These are phyloP conservation scores for Meteorus cinctellus DNA, from an alignment of 2,888 invertebrate species.

Conservation along the genomic window DNA sequence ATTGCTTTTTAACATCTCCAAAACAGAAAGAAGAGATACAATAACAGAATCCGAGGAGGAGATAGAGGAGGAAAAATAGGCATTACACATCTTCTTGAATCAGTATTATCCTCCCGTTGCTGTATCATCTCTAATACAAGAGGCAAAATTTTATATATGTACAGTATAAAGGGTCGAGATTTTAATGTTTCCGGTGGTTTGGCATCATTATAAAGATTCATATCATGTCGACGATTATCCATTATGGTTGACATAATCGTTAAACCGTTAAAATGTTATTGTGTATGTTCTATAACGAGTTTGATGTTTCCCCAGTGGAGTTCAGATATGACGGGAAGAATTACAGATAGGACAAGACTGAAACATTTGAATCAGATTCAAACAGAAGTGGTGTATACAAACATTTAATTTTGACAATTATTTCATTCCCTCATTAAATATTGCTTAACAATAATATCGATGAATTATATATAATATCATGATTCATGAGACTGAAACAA, in stretches of 20 bases:
- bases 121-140: background rate
- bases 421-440: background rate
- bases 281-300: conserved; percentile 47
- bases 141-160: background rate
- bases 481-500: background rate
- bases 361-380: background rate
- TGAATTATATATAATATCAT: background rate
- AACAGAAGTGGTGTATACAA: background rate
- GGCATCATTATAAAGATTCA: conserved; percentile 66
- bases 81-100: background rate
- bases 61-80: background rate
- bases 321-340: conserved; percentile 30
- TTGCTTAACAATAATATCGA: background rate
- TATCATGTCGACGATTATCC: conserved; percentile 70
- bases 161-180: conserved; percentile 19
- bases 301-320: conserved; percentile 35
- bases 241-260: conserved; percentile 69
- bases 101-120: background rate
- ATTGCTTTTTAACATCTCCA: background rate
- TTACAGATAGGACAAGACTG: background rate
- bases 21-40: background rate
- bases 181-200: conserved; percentile 60
- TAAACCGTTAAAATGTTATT: conserved; percentile 70
- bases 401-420: background rate
- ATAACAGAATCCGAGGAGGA: background rate